Conservation (phyloP, 53 echinoderm and acorn worm species). For the Echinarachnius parma region DNA sequence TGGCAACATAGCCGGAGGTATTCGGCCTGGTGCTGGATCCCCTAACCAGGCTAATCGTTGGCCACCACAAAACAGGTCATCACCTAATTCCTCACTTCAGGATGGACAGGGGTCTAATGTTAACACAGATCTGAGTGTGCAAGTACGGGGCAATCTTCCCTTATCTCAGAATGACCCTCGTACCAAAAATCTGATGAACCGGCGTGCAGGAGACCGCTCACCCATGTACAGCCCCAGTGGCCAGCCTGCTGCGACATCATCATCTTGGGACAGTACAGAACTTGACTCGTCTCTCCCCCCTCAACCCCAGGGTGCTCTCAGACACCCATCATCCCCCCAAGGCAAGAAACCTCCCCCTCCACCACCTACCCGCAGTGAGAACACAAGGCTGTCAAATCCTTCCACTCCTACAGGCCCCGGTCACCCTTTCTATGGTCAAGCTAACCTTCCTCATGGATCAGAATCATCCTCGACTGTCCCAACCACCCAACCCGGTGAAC, state of each 20-base stretch:
- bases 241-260: slow-evolving; percentile 31
- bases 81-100: slow-evolving; percentile 1
- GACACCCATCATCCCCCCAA: slow-evolving; percentile 63
- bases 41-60: slow-evolving; percentile 35
- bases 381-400: slow-evolving; percentile 17
- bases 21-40: slow-evolving; percentile 31
- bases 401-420: slow-evolving; percentile 22
- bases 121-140: slow-evolving; percentile 28
- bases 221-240: slow-evolving; percentile 82
- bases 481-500: slow-evolving; percentile 10
- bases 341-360: slow-evolving; percentile 73
- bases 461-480: slow-evolving; percentile 16
- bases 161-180: slow-evolving; percentile 64
- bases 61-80: slow-evolving; percentile 3
- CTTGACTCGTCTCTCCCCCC: slow-evolving; percentile 24
- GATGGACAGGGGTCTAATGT: not conserved
- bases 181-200: slow-evolving; percentile 55
- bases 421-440: slow-evolving; percentile 21
- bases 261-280: slow-evolving; percentile 19
- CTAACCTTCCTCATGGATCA: slow-evolving; percentile 1
- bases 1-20: slow-evolving; percentile 26
- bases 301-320: slow-evolving; percentile 13
- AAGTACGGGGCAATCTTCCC: slow-evolving; percentile 56
- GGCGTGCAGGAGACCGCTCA: slow-evolving; percentile 72
- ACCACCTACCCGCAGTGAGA: slow-evolving; percentile 46